Evolutionary conservation across 2,888 invertebrate species (phyloP), one percentile per base, ranked within the genome.

Genomic region (Pristionchus fissidentatus): DNA sequence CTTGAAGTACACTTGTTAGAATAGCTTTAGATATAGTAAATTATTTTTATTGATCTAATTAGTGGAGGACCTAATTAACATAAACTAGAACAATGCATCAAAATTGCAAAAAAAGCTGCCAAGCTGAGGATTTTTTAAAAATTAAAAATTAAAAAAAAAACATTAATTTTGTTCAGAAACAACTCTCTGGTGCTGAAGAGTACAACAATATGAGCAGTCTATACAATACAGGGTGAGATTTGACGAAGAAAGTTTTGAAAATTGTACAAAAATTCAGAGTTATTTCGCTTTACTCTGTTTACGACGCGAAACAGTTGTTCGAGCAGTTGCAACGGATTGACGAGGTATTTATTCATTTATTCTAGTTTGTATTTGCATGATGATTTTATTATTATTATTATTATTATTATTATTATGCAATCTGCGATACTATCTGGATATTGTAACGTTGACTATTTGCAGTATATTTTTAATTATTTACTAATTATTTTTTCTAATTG

Each of bases 151-250:
- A n/a, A n/a, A n/a, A n/a, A 19, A 13, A 38, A 66, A 41, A n/a
- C n/a, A n/a, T n/a, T 26, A 22, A 41, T 4, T 1, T 43, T 43
- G n/a, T 70, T 70, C 26, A 70, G 85, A 88, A 88, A 66, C 89
- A 89, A 83, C 86, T 89, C 85, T 88, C 89, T 0, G 88, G 88
- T 5, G 85, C 87, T 8, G 89, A 89, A 83, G 89, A 89, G 38
- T 89, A 89, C 84, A 88, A 88, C 46, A 89, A 88, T 19, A 86
- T 89, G 85, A 83, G 87, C 60, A 87, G 87, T 77, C 85, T 89
- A 22, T 89, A 88, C 84, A 89, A 89, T 73, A 89, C 87, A 77
- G 87, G 88, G 86, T 87, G 73, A 60, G 80, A 1, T 1, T 35
- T 4, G 3, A 3, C 52, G 15, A 52, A 52, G 15, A 15, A 52